Conservation (phyloP, 2,797 vertebrate genomes). For the Psittacula echo region DNA sequence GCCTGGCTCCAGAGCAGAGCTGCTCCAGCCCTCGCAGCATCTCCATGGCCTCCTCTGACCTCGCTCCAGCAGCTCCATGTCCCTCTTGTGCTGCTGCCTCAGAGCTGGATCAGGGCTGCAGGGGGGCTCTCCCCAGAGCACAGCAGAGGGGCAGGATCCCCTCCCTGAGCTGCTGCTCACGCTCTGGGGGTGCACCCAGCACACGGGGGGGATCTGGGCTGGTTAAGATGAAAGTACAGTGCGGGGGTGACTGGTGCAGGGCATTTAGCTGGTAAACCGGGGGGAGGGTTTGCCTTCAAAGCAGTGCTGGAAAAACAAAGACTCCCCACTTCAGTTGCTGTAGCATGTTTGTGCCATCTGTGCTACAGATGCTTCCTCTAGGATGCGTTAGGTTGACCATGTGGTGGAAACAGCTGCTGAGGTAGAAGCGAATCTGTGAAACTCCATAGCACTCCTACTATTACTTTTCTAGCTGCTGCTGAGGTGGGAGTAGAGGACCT, state of each 20-base stretch:
- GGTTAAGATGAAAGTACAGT: background rate
- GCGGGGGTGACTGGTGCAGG: too few relatives aligned
- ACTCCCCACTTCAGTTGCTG: background rate
- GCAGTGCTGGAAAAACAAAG: background rate
- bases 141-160: too few relatives aligned
- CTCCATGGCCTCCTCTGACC: too few relatives aligned
- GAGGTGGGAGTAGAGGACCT: background rate
- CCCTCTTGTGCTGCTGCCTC: too few relatives aligned
- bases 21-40: too few relatives aligned
- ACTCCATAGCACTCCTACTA: background rate
- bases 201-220: background rate
- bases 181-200: background rate
- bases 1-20: too few relatives aligned
- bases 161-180: too few relatives aligned
- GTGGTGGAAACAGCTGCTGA: background rate
- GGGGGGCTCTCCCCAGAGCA: too few relatives aligned
- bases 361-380: background rate
- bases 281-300: background rate
- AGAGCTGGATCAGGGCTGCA: too few relatives aligned
- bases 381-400: background rate
- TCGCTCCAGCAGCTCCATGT: too few relatives aligned
- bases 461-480: background rate
- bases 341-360: background rate
- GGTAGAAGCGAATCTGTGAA: background rate
- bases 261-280: background rate